A percentile compares a stretch with the other conserved stretches of the same genome.
These are phyloP conservation scores for Megalops atlanticus DNA, from an alignment of 2,113 vertebrate genomes.

Conservation along the genomic window DNA sequence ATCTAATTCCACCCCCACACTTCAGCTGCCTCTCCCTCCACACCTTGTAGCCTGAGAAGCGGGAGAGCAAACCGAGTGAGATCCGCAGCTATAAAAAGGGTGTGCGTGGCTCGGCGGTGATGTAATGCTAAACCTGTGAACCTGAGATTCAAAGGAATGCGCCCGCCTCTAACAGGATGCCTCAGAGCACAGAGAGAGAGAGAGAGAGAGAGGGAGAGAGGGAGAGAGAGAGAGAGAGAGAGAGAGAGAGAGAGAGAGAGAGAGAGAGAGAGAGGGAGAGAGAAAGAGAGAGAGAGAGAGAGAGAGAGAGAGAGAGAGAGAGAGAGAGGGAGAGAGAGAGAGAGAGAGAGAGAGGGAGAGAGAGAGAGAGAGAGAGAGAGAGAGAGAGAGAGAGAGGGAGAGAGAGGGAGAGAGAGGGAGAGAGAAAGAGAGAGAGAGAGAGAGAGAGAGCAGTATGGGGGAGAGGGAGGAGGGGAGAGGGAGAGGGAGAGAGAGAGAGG, in stretches of 20 bases:
- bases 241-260: conserved; percentile 1
- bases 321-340: neutral
- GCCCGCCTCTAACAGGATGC: conserved; percentile 6
- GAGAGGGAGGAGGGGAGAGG: neutral
- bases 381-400: neutral
- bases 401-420: neutral
- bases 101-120: conserved; percentile 33
- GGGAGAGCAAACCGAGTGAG: neutral
- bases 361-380: neutral
- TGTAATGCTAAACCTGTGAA: conserved; percentile 6
- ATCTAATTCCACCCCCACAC: conserved; percentile 26
- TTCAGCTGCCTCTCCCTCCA: conserved; percentile 33
- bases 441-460: neutral
- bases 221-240: neutral
- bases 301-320: neutral
- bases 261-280: neutral
- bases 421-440: neutral
- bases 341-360: neutral
- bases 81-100: neutral
- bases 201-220: conserved; percentile 13
- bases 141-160: too few species aligned
- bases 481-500: conserved; percentile 5
- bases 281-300: neutral
- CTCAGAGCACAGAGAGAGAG: neutral
- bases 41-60: conserved; percentile 26